Conservation (phyloP, 1,140 invertebrate species). For the Gryllus bimaculatus region DNA sequence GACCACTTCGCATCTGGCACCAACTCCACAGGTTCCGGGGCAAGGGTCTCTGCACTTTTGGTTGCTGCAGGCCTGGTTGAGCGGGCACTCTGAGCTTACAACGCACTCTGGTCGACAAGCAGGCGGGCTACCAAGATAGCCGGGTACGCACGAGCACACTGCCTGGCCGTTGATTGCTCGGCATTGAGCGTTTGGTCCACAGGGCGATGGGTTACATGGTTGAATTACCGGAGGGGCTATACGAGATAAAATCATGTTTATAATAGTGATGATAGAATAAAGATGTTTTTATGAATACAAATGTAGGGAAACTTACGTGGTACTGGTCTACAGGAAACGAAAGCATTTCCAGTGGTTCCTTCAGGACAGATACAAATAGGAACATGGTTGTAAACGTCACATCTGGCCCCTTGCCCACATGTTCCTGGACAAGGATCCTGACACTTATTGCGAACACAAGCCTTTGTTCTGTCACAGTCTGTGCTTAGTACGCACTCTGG, state of each 20-base stretch:
- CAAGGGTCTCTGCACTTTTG: slow-evolving; percentile 42
- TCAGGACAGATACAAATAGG: slow-evolving; percentile 52
- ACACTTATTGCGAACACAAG: slow-evolving; percentile 66
- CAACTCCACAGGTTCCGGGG: slow-evolving; percentile 42
- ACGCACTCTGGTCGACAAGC: slow-evolving; percentile 41
- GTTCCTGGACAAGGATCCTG: slow-evolving; percentile 61
- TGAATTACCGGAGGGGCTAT: slow-evolving; percentile 25
- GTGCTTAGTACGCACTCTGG: slow-evolving; percentile 53
- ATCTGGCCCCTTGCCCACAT: slow-evolving; percentile 59
- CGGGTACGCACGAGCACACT: slow-evolving; percentile 40
- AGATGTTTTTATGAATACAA: no score
- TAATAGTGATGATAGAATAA: no score
- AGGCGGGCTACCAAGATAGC: slow-evolving; percentile 38
- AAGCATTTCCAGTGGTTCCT: slow-evolving; percentile 54
- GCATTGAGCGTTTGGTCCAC: slow-evolving; percentile 36
- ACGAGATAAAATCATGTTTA: neutral
- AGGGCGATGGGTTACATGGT: slow-evolving; percentile 39
- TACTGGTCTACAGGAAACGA: slow-evolving; percentile 26
- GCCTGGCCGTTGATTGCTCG: slow-evolving; percentile 38
- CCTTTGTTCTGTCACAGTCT: slow-evolving; percentile 51
- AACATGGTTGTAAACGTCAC: slow-evolving; percentile 49
- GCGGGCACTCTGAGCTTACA: slow-evolving; percentile 38
- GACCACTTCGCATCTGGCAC: slow-evolving; percentile 44
- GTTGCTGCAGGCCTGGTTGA: slow-evolving; percentile 40
- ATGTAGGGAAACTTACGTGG: slow-evolving; percentile 17